Evolutionary conservation across 2,888 invertebrate genomes (phyloP), one percentile per base, ranked within the genome.

Genomic region (Diplazon laetatorius): DNA sequence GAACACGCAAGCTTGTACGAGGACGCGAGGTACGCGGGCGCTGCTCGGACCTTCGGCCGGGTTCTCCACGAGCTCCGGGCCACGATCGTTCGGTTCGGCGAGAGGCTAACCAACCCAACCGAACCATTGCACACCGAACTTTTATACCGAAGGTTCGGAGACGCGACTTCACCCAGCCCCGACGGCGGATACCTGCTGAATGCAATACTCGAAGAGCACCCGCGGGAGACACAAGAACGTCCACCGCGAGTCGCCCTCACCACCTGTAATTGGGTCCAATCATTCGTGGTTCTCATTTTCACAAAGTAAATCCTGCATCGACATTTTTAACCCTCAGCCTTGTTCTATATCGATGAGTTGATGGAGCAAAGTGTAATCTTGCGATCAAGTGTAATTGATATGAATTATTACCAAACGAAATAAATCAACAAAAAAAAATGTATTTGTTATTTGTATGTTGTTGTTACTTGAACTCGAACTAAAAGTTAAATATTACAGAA

Each of bases 181-280:
- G 80, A n/a, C n/a, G n/a, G n/a, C n/a, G 80, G 83, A 84, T 82
- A 80, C 81, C 76, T 74, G 83, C 82, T 82, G 76, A 83, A 80
- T 80, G 82, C 82, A 83, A 82, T 76, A 81, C 84, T 65, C 50
- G 52, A n/a, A n/a, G n/a, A 74, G 63, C 76, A 76, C 75, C 76
- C 80, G 65, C 74, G 76, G 73, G 75, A 83, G 87, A 88, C 87
- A 86, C 85, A 86, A 86, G 84, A 88, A 87, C 85, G 82, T 86
- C 82, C 82, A 57, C 82, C 83, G 82, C 81, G 72, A 75, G 80
- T 87, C 88, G 84, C 89, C 89, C 88, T 87, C 89, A 84, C 87
- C 89, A 87, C 86, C 88, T 88, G 88, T 89, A 89, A 89, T 89
- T 89, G 87, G 87, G 85, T 86, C 87, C 88, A 89, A 89, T 89